These are phyloP conservation scores for Megamerina dolium DNA, from an alignment of 2,888 invertebrate species.

Conservation along the genomic window DNA sequence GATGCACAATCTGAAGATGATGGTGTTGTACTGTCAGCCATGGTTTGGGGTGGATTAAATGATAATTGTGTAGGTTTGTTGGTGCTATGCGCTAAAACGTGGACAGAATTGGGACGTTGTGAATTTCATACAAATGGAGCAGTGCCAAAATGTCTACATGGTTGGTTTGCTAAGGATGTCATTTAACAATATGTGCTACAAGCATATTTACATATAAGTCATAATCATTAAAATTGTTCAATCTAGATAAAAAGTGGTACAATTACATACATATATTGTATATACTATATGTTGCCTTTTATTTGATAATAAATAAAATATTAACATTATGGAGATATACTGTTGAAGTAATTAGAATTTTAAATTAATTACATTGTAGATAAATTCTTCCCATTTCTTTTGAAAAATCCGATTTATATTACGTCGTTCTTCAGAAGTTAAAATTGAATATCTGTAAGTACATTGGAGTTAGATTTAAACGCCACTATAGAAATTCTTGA, in stretches of 20 bases:
- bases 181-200: conserved; percentile 20
- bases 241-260: background rate
- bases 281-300: too few relatives aligned
- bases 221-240: too few relatives aligned
- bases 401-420: conserved; percentile 43
- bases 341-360: conserved; percentile 31
- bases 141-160: conserved; percentile 79
- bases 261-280: too few relatives aligned
- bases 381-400: conserved; percentile 46
- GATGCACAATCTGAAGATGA: conserved; percentile 66
- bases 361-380: conserved; percentile 44
- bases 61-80: conserved; percentile 63
- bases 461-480: background rate
- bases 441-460: conserved; percentile 32
- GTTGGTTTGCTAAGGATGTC: conserved; percentile 64
- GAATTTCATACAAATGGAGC: conserved; percentile 67
- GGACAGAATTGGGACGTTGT: conserved; percentile 69
- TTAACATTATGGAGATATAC: background rate
- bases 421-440: conserved; percentile 40
- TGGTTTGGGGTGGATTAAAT: conserved; percentile 63
- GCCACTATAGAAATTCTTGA: too few relatives aligned
- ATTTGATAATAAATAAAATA: conserved; percentile 4
- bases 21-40: conserved; percentile 66
- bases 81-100: conserved; percentile 67
- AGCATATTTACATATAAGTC: too few relatives aligned